A percentile compares a stretch with the other conserved stretches of the same genome.
phyloP scores from a whole-genome alignment of 2,888 invertebrate genomes.

The Melitaea athalia region DNA sequence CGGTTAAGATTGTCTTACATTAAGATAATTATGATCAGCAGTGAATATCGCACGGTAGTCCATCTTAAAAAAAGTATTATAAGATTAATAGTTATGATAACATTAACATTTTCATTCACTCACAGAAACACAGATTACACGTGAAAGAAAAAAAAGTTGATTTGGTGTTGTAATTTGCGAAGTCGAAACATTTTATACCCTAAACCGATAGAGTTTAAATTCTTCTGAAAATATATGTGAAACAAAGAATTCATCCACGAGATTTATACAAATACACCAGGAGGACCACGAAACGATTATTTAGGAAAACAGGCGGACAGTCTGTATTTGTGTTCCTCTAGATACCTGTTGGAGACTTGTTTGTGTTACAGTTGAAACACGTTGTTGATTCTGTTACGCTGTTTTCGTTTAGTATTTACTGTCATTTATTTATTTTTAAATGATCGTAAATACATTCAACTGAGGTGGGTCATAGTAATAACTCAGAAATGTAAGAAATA shows the following conservation, averaged over 20 bases:
- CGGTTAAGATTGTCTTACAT: too few species aligned
- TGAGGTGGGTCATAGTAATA: too few species aligned
- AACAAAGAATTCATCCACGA: conserved; percentile 29
- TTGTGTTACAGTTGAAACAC: not conserved
- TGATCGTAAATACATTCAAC: too few species aligned
- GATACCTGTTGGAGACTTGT: not conserved
- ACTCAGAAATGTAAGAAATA: too few species aligned
- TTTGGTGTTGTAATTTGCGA: not conserved
- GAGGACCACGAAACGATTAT: conserved; percentile 55
- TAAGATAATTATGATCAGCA: too few species aligned
- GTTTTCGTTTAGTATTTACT: not conserved
- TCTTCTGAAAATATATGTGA: not conserved
- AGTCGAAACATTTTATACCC: not conserved
- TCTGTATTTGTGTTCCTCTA: conserved; percentile 23
- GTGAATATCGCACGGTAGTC: too few species aligned
- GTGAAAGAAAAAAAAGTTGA: too few species aligned
- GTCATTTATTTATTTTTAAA: not conserved
- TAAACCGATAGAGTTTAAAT: not conserved
- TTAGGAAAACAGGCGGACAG: conserved; percentile 47
- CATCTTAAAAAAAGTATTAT: too few species aligned
- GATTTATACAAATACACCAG: conserved; percentile 50
- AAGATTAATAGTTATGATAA: too few species aligned
- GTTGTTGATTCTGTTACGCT: not conserved
- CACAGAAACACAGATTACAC: too few species aligned
- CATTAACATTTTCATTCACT: too few species aligned